These are phyloP conservation scores for Papilio dardanus DNA, from an alignment of 1,140 invertebrate species.

Conservation along the genomic window DNA sequence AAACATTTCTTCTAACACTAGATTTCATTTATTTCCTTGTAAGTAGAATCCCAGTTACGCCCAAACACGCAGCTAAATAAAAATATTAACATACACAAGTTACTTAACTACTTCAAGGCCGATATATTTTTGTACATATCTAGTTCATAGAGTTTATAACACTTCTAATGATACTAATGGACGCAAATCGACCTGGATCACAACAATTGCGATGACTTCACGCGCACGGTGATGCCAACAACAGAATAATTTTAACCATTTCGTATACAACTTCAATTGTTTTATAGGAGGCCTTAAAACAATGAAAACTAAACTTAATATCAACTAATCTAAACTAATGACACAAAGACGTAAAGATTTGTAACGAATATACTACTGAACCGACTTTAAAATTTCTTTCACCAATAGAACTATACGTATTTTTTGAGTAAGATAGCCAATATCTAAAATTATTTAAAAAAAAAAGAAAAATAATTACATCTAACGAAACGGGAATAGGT, in stretches of 20 bases:
- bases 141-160: constrained; percentile 47
- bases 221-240: constrained; percentile 27
- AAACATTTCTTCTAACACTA: background rate
- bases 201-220: constrained; percentile 61
- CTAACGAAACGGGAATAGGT: no score
- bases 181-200: constrained; percentile 58
- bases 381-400: no score
- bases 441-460: no score
- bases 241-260: constrained; percentile 14
- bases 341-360: background rate
- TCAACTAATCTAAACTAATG: background rate
- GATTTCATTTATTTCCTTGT: background rate
- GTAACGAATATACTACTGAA: background rate
- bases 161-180: constrained; percentile 61
- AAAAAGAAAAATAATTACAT: no score
- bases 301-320: background rate
- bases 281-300: no score
- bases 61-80: background rate
- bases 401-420: no score
- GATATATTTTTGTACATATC: background rate
- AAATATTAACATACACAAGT: background rate
- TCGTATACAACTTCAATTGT: constrained; percentile 8
- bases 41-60: background rate
- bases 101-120: background rate
- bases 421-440: no score